Conservation (phyloP, 2,113 vertebrate genomes). For the Lepus europaeus region DNA sequence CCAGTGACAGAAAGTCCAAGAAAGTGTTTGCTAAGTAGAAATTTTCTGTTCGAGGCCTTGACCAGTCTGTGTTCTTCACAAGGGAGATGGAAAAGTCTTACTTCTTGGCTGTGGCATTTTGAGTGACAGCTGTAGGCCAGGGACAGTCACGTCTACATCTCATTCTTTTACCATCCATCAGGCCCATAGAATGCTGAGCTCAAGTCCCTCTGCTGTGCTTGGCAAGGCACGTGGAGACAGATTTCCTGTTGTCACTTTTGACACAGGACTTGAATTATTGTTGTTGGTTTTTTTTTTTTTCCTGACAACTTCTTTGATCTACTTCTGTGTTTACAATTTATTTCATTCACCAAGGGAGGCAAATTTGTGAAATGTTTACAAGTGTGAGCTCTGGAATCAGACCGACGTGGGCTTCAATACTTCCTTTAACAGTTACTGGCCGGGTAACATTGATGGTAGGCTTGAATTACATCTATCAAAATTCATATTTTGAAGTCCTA, state of each 20-base stretch:
- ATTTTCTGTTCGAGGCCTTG: background rate
- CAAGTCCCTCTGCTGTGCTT: background rate
- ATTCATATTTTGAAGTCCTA: background rate
- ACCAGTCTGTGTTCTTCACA: background rate
- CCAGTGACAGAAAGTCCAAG: background rate
- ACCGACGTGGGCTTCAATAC: background rate
- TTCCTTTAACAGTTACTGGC: background rate
- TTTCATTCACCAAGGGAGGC: background rate
- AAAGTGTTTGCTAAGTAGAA: constrained; percentile 13
- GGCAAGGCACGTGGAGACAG: background rate
- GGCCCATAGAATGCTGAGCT: background rate
- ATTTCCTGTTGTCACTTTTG: background rate
- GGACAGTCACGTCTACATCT: background rate
- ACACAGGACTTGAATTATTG: background rate
- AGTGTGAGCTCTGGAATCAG: background rate
- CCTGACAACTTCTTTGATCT: background rate
- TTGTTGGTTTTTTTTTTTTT: background rate
- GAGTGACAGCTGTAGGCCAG: background rate
- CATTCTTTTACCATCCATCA: rapidly evolving
- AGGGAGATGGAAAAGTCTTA: background rate
- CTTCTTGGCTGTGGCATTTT: background rate
- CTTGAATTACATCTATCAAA: background rate
- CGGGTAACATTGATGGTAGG: background rate
- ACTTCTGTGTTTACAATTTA: background rate
- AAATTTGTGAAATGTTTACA: constrained; percentile 1